Evolutionary conservation across 2,888 invertebrate species (phyloP), one percentile per base, ranked within the genome.

Genomic region (Flexamia atlantica): DNA sequence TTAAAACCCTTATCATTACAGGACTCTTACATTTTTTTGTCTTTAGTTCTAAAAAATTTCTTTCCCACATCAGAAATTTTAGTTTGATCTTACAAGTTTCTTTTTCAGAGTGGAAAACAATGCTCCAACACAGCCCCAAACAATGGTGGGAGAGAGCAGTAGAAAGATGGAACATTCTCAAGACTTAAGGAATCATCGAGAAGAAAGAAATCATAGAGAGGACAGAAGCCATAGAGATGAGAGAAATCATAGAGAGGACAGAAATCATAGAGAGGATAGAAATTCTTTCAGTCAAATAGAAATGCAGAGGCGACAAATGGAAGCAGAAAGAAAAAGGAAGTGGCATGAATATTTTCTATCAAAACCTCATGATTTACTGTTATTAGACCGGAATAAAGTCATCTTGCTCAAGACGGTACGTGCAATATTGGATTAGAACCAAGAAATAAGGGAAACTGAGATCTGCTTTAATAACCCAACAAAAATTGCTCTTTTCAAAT

Each of bases 311-410:
- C 42, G 50, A 25, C 76, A 76, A 76, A 50, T 50, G 14, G 76
- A 50, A 50, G 76, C 23, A 50, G 76, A 46, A 25, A 46, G 76
- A 17, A 50, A 25, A 25, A 46, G 20, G 30, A 46, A 50, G 12
- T 76, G 76, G 76, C 50, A 50, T 28, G 23, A 50, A 5, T 76
- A 76, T 17, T 76, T 76, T 28, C 10, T 76, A 3, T 4, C 76
- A 3, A 76, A 76, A 50, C 76, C 76, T 17, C 25, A 76, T 25
- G 76, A 76, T 76, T 46, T 76, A 20, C 17, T 76, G 32, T 23
- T 46, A 12, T 50, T 76, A 14, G 76, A 76, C n/a, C 76, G 76
- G 0, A 76, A 76, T n/a, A 25, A 76, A 3, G 76, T 76, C 32
- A 32, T 50, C 14, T 23, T 76, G 25, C 76, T 76, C n/a, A 23